Conservation (phyloP, 1,140 invertebrate species). For the Leptinotarsa undecemlineata region DNA sequence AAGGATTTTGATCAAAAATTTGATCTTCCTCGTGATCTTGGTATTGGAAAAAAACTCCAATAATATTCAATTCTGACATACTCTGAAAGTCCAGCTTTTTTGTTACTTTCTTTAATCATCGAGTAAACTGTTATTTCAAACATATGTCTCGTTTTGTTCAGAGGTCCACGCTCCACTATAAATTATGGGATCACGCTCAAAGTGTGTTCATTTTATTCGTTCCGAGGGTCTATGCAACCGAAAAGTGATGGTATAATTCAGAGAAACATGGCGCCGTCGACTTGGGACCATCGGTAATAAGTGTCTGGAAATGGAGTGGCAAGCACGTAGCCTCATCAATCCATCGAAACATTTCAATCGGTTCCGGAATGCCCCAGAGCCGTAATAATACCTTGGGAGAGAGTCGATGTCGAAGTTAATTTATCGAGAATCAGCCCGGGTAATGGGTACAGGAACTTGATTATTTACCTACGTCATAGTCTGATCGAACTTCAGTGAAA, state of each 20-base stretch:
- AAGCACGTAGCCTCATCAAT: conserved; percentile 15
- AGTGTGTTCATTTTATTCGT: too few species aligned
- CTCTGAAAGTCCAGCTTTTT: too few species aligned
- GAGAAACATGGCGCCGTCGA: conserved; percentile 3
- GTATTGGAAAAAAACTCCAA: too few species aligned
- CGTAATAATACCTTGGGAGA: conserved; percentile 14
- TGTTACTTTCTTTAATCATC: too few species aligned
- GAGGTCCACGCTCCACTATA: too few species aligned
- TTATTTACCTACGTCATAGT: conserved; percentile 15
- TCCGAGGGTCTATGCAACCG: background rate
- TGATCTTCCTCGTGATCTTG: too few species aligned
- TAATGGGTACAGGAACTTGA: conserved; percentile 18
- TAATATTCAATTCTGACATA: too few species aligned
- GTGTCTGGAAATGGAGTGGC: conserved; percentile 7
- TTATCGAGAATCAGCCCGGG: conserved; percentile 14
- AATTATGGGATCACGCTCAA: too few species aligned
- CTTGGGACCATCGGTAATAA: conserved; percentile 15
- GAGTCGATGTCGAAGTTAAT: conserved; percentile 17
- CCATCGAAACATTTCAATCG: conserved; percentile 19
- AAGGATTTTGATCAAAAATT: too few species aligned
- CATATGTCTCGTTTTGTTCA: too few species aligned
- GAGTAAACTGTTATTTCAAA: too few species aligned
- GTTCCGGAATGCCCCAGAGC: conserved; percentile 19
- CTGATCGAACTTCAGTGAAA: background rate
- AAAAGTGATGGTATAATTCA: background rate